Evolutionary conservation across 2,888 invertebrate species (phyloP).

Genomic region (Phlogophora meticulosa): DNA sequence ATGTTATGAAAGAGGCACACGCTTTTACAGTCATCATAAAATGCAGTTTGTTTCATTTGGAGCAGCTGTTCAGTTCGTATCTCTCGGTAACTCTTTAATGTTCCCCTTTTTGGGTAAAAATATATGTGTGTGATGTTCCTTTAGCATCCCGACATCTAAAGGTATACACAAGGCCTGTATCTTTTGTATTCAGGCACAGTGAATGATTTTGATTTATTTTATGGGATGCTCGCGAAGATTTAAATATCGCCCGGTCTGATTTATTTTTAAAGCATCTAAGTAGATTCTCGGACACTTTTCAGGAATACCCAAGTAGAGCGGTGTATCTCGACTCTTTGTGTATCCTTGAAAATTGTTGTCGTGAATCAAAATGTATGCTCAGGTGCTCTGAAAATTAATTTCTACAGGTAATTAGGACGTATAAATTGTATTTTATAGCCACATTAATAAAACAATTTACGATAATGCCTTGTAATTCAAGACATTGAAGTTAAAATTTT

Average conservation of each 20-base stretch:
- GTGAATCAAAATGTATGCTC: background rate
- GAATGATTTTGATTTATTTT: background rate
- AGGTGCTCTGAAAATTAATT: background rate
- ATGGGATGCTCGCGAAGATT: background rate
- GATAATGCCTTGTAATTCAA: conserved; percentile 53
- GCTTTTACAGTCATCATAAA: conserved; percentile 66
- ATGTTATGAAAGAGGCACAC: conserved; percentile 62
- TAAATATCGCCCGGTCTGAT: background rate
- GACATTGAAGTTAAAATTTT: conserved; percentile 65
- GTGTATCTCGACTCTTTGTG: background rate
- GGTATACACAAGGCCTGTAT: conserved; percentile 13
- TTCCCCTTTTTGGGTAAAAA: conserved; percentile 78
- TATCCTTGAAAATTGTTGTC: background rate
- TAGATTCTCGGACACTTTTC: background rate
- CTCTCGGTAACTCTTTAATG: conserved; percentile 80
- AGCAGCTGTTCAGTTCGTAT: conserved; percentile 76
- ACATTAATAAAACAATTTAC: conserved; percentile 34
- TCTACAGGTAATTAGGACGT: background rate
- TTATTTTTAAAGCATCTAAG: background rate
- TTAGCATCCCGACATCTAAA: conserved; percentile 63
- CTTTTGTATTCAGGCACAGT: conserved; percentile 1
- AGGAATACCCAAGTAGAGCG: background rate
- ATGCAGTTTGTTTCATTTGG: conserved; percentile 69
- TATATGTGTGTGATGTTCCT: conserved; percentile 78
- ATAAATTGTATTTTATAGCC: background rate